Evolutionary conservation across 2,797 vertebrate genomes (phyloP), one percentile per base, ranked within the genome.

Genomic region (Phrynocephalus guinanensis): DNA sequence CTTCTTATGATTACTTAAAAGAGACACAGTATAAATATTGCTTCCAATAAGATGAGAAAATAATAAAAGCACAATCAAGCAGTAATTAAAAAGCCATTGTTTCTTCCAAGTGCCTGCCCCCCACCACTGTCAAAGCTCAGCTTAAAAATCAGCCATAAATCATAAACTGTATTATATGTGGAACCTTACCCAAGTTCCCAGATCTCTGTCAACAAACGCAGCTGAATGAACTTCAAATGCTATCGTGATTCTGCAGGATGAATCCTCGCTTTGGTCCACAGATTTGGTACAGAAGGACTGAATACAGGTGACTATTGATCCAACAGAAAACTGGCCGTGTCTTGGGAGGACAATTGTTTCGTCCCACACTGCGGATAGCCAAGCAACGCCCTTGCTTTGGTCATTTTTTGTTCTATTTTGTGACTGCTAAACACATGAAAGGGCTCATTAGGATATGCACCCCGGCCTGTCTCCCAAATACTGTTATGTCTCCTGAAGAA

Each of bases 101-200:
- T 88, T 1, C 24, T 72, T 63, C 60, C 60, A 63, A 20, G 15
- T 18, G 15, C 60, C 60, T 2, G 52, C 79, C 67, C 22, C 86
- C 2, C 38, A 81, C 38, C 79, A 26, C 20, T 33, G 38, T 30
- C 18, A 92, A 90, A 91, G 22, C 75, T n/a, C n/a, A 44, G 88
- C 72, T 66, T 90, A 48, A 26, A 94, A 88, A 90, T 81, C 33
- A 89, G 86, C 52, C 87, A 83, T 83, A 92, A 88, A 66, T 50
- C 33, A 66, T 77, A 80, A 75, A 5, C 79, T 90, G 83, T 11
- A 82, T 80, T 79, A 89, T 80, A 44, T 80, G 30, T 83, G 78
- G 83, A 30, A 85, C 77, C 78, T 84, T 86, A 67, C 38, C 71
- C 78, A 91, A 92, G 76, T 48, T 89, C 70, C 56, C 86, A 87